These are phyloP conservation scores for Silurus glanis DNA, from an alignment of 2,113 vertebrate species.

Conservation along the genomic window DNA sequence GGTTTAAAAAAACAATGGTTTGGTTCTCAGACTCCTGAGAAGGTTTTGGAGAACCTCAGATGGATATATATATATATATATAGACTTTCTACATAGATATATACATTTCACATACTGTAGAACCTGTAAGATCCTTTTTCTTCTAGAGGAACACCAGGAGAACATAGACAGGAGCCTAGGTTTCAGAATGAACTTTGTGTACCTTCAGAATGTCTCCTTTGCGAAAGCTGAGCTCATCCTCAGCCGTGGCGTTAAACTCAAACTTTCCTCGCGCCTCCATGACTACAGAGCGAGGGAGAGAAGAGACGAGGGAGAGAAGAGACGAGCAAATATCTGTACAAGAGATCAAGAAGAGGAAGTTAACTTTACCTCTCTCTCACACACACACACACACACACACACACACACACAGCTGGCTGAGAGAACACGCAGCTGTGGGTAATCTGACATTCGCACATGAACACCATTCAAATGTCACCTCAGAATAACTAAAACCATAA, in stretches of 20 bases:
- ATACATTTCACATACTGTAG: background rate
- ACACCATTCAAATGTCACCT: background rate
- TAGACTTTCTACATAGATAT: background rate
- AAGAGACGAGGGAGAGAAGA: background rate
- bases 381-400: background rate
- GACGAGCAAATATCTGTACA: background rate
- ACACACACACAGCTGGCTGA: background rate
- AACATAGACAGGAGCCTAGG: background rate
- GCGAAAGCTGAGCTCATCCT: slow-evolving; percentile 91
- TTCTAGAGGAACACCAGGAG: too few species aligned
- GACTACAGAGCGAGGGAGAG: background rate
- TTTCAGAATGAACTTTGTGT: slow-evolving; percentile 36
- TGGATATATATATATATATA: background rate
- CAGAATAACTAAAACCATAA: background rate
- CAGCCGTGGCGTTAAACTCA: slow-evolving; percentile 81
- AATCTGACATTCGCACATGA: background rate
- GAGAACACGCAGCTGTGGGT: slow-evolving; percentile 24
- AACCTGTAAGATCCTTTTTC: background rate
- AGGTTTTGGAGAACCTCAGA: background rate
- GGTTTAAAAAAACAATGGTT: background rate
- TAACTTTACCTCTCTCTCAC: background rate
- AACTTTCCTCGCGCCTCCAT: slow-evolving; percentile 93
- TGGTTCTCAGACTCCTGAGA: background rate
- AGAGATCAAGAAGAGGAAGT: background rate
- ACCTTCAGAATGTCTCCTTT: slow-evolving; percentile 90